A percentile compares a stretch with the other conserved stretches of the same genome.
Evolutionary conservation across 2,888 invertebrate genomes (phyloP).

Genomic region (Nemoura dubitans): DNA sequence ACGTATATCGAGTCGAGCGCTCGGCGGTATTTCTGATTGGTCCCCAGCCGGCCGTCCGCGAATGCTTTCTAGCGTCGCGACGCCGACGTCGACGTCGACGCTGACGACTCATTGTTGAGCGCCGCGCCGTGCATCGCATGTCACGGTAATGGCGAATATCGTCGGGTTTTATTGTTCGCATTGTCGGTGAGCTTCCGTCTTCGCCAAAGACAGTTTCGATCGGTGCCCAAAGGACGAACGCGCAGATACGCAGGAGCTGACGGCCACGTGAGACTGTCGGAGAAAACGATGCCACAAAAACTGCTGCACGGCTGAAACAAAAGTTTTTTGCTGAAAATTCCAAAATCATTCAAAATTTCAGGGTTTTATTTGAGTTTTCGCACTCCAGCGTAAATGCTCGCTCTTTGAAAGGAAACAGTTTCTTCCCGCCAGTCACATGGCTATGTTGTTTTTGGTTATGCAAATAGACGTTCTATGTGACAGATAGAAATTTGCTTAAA

Average conservation of each 20-base stretch:
- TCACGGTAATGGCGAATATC: neutral
- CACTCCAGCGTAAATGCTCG: too few species aligned
- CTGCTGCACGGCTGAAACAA: neutral
- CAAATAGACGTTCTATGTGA: neutral
- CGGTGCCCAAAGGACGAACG: neutral
- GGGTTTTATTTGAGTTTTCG: neutral
- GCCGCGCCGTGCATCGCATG: neutral
- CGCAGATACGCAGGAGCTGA: neutral
- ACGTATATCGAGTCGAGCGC: neutral
- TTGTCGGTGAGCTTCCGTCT: neutral
- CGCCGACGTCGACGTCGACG: neutral
- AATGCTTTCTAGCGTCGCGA: neutral
- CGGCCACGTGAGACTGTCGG: neutral
- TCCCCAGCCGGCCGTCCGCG: neutral
- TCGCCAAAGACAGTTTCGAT: neutral
- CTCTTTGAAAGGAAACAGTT: neutral
- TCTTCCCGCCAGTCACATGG: neutral
- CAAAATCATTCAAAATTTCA: neutral
- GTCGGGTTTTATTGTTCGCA: neutral
- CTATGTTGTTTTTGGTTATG: neutral
- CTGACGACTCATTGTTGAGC: neutral
- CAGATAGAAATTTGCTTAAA: too few species aligned
- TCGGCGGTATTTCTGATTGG: neutral
- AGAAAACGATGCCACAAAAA: neutral
- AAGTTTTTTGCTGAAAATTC: neutral